A percentile compares a stretch with the other conserved stretches of the same genome.
These are phyloP conservation scores for Lycodopsis pacificus DNA, from an alignment of 2,797 vertebrate genomes.

Conservation along the genomic window DNA sequence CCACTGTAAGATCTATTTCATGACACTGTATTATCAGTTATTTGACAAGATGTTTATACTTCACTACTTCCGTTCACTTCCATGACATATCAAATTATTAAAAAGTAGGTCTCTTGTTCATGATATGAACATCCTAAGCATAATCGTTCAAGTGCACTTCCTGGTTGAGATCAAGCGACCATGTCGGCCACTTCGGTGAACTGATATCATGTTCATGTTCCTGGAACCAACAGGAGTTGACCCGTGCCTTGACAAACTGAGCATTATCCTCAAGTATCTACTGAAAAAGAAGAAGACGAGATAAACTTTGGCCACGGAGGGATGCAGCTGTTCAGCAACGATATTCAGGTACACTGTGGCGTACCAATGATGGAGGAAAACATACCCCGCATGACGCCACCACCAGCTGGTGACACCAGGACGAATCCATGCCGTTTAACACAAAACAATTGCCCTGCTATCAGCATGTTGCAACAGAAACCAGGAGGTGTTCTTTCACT, in stretches of 20 bases:
- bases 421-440: slow-evolving; percentile 60
- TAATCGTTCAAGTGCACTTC: neutral
- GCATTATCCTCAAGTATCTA: slow-evolving; percentile 22
- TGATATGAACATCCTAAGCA: neutral
- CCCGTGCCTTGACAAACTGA: slow-evolving; percentile 1
- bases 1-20: neutral
- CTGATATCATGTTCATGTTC: slow-evolving; percentile 8
- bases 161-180: slow-evolving; percentile 1
- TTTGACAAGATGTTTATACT: neutral
- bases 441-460: slow-evolving; percentile 24
- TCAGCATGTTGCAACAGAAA: slow-evolving; percentile 52
- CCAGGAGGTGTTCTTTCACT: slow-evolving; percentile 40
- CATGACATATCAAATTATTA: neutral
- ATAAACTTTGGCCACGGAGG: slow-evolving; percentile 29
- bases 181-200: slow-evolving; percentile 24
- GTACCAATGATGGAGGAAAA: slow-evolving; percentile 63
- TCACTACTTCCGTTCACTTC: neutral
- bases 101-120: slow-evolving; percentile 19
- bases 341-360: slow-evolving; percentile 59
- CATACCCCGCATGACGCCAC: slow-evolving; percentile 61
- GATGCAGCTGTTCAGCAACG: slow-evolving; percentile 58
- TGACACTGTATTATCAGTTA: neutral
- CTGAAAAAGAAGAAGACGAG: neutral
- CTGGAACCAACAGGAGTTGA: slow-evolving; percentile 9
- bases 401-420: slow-evolving; percentile 63